phyloP scores from a whole-genome alignment of 2,888 invertebrate species.

The Acleris sparsana region DNA sequence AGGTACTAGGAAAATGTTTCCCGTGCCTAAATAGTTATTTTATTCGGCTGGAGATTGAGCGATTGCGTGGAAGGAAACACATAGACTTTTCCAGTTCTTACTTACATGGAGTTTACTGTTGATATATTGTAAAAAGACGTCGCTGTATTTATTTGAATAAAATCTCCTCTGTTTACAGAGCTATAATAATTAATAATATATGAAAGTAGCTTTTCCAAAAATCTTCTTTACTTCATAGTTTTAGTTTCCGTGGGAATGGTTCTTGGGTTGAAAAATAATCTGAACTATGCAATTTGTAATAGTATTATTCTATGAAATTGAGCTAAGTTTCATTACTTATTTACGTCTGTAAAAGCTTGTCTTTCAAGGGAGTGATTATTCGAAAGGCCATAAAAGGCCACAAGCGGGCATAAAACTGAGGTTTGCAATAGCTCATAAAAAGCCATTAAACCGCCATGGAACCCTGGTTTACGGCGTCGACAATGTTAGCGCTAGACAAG shows the following conservation, averaged over 20 bases:
- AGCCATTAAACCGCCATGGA: slow-evolving; percentile 69
- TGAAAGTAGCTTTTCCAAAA: no score
- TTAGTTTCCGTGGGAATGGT: no score
- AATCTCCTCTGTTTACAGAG: no score
- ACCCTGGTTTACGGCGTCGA: slow-evolving; percentile 64
- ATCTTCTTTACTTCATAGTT: no score
- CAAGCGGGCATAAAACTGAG: slow-evolving; percentile 63
- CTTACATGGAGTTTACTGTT: not conserved
- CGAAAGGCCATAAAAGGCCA: slow-evolving; percentile 52
- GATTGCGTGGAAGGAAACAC: slow-evolving; percentile 21
- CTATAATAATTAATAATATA: no score
- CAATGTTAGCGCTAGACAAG: slow-evolving; percentile 58
- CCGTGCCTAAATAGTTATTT: slow-evolving; percentile 45
- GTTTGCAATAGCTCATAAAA: slow-evolving; percentile 72
- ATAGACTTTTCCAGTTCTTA: slow-evolving; percentile 9
- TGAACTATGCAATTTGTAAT: no score
- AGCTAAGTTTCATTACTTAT: not conserved
- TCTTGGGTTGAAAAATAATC: no score
- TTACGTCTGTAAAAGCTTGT: slow-evolving; percentile 11
- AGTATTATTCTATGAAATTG: not conserved
- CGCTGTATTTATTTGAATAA: no score
- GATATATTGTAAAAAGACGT: slow-evolving; percentile 4
- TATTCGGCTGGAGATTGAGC: slow-evolving; percentile 46
- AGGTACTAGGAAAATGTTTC: slow-evolving; percentile 50
- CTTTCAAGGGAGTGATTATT: slow-evolving; percentile 54